Evolutionary conservation across 2,888 invertebrate genomes (phyloP).

Genomic region (Lithodes maja): DNA sequence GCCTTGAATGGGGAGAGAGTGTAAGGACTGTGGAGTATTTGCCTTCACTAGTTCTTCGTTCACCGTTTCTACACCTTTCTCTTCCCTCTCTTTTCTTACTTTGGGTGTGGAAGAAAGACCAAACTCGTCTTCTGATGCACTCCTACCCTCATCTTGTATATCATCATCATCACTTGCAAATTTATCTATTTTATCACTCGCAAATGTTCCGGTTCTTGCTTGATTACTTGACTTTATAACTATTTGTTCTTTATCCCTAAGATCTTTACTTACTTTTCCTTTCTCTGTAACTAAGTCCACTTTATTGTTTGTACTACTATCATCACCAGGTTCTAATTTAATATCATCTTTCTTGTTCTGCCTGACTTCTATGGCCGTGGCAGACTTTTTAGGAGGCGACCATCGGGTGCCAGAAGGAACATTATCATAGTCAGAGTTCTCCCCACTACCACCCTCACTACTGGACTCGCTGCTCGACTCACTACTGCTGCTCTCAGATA

Average conservation of each 20-base stretch:
- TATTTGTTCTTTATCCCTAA: neutral
- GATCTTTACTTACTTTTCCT: neutral
- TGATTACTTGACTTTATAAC: neutral
- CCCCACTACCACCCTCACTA: constrained; percentile 24
- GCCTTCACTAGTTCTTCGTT: constrained; percentile 42
- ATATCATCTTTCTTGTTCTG: constrained; percentile 17
- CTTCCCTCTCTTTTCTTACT: neutral
- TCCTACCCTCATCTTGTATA: neutral
- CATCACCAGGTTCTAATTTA: neutral
- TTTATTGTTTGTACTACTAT: neutral
- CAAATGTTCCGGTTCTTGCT: neutral
- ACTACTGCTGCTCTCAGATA: constrained; percentile 49
- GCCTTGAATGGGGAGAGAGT: neutral
- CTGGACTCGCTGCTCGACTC: constrained; percentile 35
- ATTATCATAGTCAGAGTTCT: constrained; percentile 55
- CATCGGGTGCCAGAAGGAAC: constrained; percentile 53
- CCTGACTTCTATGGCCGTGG: constrained; percentile 41
- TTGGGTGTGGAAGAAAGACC: constrained; percentile 13
- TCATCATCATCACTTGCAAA: neutral
- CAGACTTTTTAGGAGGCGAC: constrained; percentile 42
- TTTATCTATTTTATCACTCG: neutral
- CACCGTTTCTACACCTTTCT: constrained; percentile 37
- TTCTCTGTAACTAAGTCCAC: neutral
- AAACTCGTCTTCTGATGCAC: constrained; percentile 15
- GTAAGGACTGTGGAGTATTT: constrained; percentile 41